Base-by-base conservation (phyloP, 2,797 vertebrate species). In the Sitta carolinensis region DNA sequence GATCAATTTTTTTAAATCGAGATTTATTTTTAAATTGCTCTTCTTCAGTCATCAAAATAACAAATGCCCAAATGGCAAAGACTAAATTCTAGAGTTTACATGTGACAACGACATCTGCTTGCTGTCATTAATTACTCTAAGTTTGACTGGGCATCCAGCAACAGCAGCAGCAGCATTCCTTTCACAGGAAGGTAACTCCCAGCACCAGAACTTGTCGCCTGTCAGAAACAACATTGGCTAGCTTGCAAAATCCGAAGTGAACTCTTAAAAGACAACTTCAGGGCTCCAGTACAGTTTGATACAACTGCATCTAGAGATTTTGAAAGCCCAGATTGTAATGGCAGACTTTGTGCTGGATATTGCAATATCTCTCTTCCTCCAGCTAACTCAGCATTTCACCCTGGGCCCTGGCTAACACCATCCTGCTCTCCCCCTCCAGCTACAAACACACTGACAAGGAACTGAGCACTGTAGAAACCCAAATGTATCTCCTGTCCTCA, bases 81-180 rank as follows among this genome's bases (percentile, higher is more conserved):
- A 26, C 23, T 51, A 59, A 7, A 8, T 87, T 85, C 50, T 52
- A 57, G 34, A 76, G 67, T 8, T 54, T 68, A 87, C 51, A 57
- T 14, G 21, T 51, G 32, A 26, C 3, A 5, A 21, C 0, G 23
- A 67, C 48, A 77, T 42, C 40, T 90, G 43, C 29, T 54, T 63
- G 61, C 45, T 72, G 45, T 14, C 74, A 69, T 64, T 67, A 70
- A 58, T 63, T 48, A 69, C 26, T 30, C 62, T 66, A 19, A 84
- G 54, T 69, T 13, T 62, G 78, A 36, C 42, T 9, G 13, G 42
- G 69, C 69, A 55, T 30, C 63, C 57, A 63, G 52, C 20, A 90
- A 55, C 69, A 81, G 70, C 22, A 90, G 59, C 69, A 81, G 70
- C 61, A 81, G 55, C 54, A 61, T 64, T 90, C 58, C 68, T 83